Conservation (phyloP, 2,113 vertebrate species). For the Lethenteron reissneri region DNA sequence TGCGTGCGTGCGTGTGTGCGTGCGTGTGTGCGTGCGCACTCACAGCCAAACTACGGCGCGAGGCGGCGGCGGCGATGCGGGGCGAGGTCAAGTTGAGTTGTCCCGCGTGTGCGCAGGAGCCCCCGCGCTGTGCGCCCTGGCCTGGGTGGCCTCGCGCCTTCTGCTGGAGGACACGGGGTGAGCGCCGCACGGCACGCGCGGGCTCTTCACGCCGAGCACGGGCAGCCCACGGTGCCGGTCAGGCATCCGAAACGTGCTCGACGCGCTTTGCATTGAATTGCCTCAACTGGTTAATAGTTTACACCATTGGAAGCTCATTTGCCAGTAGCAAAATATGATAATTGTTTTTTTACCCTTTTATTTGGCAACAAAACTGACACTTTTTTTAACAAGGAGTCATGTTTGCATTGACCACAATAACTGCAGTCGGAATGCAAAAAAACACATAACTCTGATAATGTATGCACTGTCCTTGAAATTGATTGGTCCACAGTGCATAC, state of each 20-base stretch:
- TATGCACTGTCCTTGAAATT: no score
- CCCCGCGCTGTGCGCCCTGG: slow-evolving; percentile 32
- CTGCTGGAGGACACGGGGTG: slow-evolving; percentile 58
- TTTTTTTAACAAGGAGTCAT: no score
- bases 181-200: slow-evolving; percentile 12
- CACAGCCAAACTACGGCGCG: no score
- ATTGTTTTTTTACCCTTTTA: no score
- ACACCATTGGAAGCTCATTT: background rate
- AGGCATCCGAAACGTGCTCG: no score
- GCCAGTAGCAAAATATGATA: background rate
- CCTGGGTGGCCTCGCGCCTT: slow-evolving; percentile 47
- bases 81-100: slow-evolving; percentile 10
- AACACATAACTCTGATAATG: no score
- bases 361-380: no score
- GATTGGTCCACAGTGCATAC: no score
- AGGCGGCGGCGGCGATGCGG: background rate
- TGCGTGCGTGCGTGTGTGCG: background rate
- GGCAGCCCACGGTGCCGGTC: background rate
- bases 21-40: background rate
- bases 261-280: background rate
- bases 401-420: no score
- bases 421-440: background rate
- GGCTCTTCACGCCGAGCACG: background rate
- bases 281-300: background rate
- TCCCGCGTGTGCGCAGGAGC: slow-evolving; percentile 25